A percentile compares a stretch with the other conserved stretches of the same genome.
Evolutionary conservation across 37 sponge, comb jelly and placozoan species (phyloP).

Genomic region (Ephydatia muelleri): DNA sequence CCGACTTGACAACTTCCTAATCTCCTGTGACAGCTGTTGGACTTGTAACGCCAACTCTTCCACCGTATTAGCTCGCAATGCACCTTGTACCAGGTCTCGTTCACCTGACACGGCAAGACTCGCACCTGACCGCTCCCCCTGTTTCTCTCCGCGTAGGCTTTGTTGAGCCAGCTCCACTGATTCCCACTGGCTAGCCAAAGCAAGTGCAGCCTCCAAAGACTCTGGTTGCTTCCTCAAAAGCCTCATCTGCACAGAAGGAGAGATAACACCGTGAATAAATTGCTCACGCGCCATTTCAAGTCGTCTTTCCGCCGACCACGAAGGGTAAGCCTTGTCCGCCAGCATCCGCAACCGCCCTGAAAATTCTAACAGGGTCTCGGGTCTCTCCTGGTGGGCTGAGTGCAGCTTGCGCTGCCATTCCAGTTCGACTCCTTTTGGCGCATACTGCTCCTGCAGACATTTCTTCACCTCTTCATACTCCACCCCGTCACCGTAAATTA

Average conservation of each 20-base stretch:
- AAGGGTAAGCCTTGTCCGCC: constrained; percentile 20
- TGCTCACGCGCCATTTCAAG: constrained; percentile 6
- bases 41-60: constrained; percentile 10
- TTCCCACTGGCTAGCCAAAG: background rate
- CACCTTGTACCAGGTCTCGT: background rate
- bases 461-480: too few species aligned
- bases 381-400: background rate
- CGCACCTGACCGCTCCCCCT: too few species aligned
- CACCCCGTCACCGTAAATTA: too few species aligned
- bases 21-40: constrained; percentile 2
- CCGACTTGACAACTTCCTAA: background rate
- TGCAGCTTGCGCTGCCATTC: constrained; percentile 15
- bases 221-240: constrained; percentile 17
- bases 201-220: constrained; percentile 13
- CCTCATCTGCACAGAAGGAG: constrained; percentile 18
- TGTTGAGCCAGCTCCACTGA: constrained; percentile 20
- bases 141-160: background rate
- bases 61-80: background rate
- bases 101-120: background rate
- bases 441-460: too few species aligned
- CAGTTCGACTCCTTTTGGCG: constrained; percentile 4
- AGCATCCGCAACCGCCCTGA: constrained; percentile 3
- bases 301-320: constrained; percentile 7
- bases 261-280: constrained; percentile 14
- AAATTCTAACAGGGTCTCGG: constrained; percentile 6